Base-by-base conservation (phyloP, 1,140 invertebrate genomes). In the Schlechtendalia chinensis region DNA sequence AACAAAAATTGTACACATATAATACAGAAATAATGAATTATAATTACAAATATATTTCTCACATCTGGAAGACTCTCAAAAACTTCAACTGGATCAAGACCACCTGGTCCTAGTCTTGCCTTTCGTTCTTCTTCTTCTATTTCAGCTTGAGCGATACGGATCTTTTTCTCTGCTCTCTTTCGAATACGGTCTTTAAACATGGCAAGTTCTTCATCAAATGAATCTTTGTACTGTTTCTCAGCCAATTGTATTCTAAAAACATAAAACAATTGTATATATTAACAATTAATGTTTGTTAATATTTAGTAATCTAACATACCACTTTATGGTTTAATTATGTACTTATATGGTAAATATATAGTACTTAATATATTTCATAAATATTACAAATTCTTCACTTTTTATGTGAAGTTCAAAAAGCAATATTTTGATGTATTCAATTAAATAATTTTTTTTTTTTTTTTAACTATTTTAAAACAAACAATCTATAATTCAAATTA, bases 81-180 rank as follows among this genome's bases (percentile, higher is more conserved):
- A 0, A 99, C 97, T 90, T 99, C 98, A 61, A 95, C 88, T 5
- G 98, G 98, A 88, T 99, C 98, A 6, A 99, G 87, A 5, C 98
- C 98, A 61, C 97, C 98, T 2, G 98, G 98, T 0, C 96, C 97
- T 58, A 99, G 87, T 71, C 97, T 89, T 82, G 92, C 91, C 85
- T 94, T 87, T 74, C 90, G 88, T 84, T 99, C 97, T 85, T 98
- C 95, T 86, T 95, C 93, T 84, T 95, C 93, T 53, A 90, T 90
- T 86, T 95, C 92, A 83, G 90, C 89, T 16, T 96, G 85, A 0
- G 94, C 93, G 83, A 95, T 93, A 82, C 94, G 91, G 56, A 98
- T 87, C 86, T 96, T 97, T 84, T 95, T 94, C 74, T 92, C 90
- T 0, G 97, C 96, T 82, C 98, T 88, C 83, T 93, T 93, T 75